A percentile compares a stretch with the other conserved stretches of the same genome.
Conservation (phyloP, 1,140 invertebrate species). For the Lepidurus packardi region DNA sequence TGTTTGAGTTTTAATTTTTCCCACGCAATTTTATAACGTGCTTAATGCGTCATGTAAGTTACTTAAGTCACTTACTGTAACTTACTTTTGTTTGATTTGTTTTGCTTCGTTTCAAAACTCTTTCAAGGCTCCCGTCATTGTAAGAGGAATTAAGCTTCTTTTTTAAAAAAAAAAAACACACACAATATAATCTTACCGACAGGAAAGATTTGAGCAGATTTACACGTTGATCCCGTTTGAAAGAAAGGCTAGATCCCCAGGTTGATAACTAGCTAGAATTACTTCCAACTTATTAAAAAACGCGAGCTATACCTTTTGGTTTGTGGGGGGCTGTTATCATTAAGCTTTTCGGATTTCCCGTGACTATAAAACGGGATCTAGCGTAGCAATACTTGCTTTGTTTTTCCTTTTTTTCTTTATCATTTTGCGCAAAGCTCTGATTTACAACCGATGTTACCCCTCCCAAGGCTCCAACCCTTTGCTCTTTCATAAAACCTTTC, state of each 20-base stretch:
- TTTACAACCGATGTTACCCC: slow-evolving; percentile 18
- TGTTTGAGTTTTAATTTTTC: too few relatives aligned
- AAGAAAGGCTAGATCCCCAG: neutral
- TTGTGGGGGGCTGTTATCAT: neutral
- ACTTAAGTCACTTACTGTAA: too few relatives aligned
- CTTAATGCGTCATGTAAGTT: too few relatives aligned
- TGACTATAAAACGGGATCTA: too few relatives aligned
- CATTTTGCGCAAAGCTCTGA: slow-evolving; percentile 16
- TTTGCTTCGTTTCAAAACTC: too few relatives aligned
- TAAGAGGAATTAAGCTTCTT: too few relatives aligned
- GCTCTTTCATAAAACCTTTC: neutral
- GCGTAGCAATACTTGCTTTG: neutral
- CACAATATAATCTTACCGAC: neutral
- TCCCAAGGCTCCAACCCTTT: neutral
- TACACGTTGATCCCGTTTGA: neutral
- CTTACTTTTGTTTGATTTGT: too few relatives aligned
- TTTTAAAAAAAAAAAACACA: neutral
- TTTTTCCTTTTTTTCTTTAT: neutral
- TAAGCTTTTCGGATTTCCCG: neutral
- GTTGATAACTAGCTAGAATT: slow-evolving; percentile 14
- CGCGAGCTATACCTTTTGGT: neutral
- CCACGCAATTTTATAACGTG: too few relatives aligned
- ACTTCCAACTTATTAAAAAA: neutral
- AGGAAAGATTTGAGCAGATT: neutral
- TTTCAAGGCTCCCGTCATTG: too few relatives aligned